phyloP scores from a whole-genome alignment of 1,140 invertebrate species.

The Ladona fulva region DNA sequence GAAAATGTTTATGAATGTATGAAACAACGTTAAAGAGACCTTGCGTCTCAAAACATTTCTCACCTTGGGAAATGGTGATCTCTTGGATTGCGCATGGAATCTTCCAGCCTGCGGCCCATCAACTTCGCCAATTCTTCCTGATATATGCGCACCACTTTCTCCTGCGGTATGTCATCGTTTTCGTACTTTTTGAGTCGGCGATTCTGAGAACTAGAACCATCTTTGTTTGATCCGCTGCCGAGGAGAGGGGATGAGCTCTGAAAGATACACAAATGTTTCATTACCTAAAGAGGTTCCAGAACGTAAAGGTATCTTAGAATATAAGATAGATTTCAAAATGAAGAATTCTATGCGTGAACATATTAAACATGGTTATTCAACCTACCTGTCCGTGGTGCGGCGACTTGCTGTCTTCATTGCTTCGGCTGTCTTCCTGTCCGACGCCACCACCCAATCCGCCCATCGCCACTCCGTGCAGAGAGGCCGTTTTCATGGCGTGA shows the following conservation, averaged over 20 bases:
- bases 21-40: too few relatives aligned
- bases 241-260: constrained; percentile 29
- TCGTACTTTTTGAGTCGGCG: constrained; percentile 74
- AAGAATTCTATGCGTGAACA: not conserved
- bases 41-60: constrained; percentile 22
- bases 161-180: constrained; percentile 92
- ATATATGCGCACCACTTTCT: constrained; percentile 94
- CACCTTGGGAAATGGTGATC: constrained; percentile 53
- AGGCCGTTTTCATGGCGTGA: constrained; percentile 53
- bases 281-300: too few relatives aligned
- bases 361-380: not conserved
- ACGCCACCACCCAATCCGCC: constrained; percentile 29
- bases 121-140: constrained; percentile 92
- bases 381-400: constrained; percentile 57
- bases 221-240: constrained; percentile 19
- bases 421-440: constrained; percentile 51
- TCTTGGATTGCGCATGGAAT: constrained; percentile 39
- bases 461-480: constrained; percentile 20
- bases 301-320: too few relatives aligned
- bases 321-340: too few relatives aligned
- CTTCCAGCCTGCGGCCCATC: constrained; percentile 67
- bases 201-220: constrained; percentile 41
- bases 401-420: constrained; percentile 73
- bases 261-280: constrained; percentile 13
- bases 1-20: too few relatives aligned